A percentile compares a stretch with the other conserved stretches of the same genome.
Conservation (phyloP, 2,797 vertebrate genomes). For the Chrosomus eos region DNA sequence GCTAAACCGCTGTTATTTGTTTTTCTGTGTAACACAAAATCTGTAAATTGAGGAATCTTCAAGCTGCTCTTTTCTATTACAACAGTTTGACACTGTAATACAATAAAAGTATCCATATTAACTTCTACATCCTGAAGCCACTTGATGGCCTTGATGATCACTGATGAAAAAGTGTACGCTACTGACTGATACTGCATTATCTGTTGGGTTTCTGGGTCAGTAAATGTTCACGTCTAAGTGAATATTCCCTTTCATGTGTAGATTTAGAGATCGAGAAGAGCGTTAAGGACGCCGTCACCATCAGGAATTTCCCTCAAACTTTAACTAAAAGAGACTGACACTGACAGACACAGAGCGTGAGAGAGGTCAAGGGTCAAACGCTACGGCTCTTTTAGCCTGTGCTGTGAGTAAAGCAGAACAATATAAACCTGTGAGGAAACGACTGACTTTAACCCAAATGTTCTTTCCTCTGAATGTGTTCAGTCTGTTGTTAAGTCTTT, state of each 20-base stretch:
- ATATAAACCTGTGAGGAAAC: background rate
- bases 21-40: no score
- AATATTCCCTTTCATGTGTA: background rate
- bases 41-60: no score
- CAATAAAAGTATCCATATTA: background rate
- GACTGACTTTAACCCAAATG: background rate
- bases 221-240: no score
- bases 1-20: background rate
- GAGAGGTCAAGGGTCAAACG: background rate
- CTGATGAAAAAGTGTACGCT: background rate
- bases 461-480: background rate
- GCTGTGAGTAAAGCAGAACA: background rate
- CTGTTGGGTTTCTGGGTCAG: background rate
- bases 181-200: background rate
- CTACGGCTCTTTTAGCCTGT: background rate
- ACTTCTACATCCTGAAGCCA: background rate
- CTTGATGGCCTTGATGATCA: background rate
- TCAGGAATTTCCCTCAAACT: constrained; percentile 4
- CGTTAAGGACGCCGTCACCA: background rate
- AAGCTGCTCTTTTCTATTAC: background rate
- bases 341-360: background rate
- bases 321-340: background rate
- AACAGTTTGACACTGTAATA: background rate
- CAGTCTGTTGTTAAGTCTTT: background rate
- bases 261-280: background rate